These are phyloP conservation scores for Steatocranus sp. DNA, from an alignment of 2,797 vertebrate species.

Conservation along the genomic window DNA sequence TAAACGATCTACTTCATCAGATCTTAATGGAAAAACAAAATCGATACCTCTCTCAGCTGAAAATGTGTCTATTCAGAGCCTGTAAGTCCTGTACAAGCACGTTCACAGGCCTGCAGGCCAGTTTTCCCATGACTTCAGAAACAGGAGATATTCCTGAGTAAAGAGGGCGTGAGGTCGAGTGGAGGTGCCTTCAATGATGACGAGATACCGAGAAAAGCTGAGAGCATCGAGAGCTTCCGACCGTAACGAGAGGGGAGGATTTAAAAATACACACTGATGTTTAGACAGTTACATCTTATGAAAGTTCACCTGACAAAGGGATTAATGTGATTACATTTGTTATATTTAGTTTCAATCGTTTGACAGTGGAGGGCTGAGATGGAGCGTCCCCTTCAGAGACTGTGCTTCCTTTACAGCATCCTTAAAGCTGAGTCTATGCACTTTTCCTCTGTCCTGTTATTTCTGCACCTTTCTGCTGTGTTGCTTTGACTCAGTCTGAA, in stretches of 20 bases:
- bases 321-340: not conserved
- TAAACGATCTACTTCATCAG: not conserved
- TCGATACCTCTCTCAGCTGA: not conserved
- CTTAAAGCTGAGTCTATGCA: not conserved
- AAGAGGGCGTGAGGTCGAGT: not conserved
- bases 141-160: accelerated
- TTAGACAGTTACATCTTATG: not conserved
- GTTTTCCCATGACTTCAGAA: not conserved
- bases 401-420: accelerated
- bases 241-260: not conserved
- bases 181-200: not conserved
- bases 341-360: not conserved
- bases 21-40: not conserved
- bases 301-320: not conserved
- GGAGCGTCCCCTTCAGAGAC: not conserved
- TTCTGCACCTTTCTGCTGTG: not conserved
- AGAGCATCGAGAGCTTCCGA: accelerated
- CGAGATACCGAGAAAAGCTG: not conserved
- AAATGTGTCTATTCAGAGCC: not conserved
- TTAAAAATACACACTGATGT: not conserved
- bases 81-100: not conserved
- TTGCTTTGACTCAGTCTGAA: not conserved
- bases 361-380: not conserved
- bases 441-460: not conserved
- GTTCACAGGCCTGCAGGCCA: not conserved